Base-by-base conservation (phyloP, 2,797 vertebrate species). In the Tangara arthus region DNA sequence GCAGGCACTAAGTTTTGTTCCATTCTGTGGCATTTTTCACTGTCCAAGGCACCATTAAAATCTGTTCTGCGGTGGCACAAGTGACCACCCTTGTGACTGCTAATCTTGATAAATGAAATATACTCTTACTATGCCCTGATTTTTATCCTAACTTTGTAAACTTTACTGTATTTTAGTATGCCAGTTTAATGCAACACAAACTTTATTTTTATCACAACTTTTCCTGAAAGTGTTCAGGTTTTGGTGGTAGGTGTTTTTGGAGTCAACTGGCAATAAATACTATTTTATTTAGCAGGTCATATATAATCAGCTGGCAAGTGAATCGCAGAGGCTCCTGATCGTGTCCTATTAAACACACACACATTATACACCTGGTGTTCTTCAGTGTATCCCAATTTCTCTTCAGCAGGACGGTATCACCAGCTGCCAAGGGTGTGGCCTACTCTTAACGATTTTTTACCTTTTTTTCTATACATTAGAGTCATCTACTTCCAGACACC, bases 201-300 rank as follows among this genome's bases (percentile, higher is more conserved):
- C 8, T n/a, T 57, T 37, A 8, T 53, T 78, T 61, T 69, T 65
- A 70, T 39, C 53, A 69, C 9, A 69, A 49, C 13, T 69, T 82
- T 81, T 78, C 21, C 46, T 70, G 42, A 28, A 78, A 76, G 7
- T 21, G 3, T 42, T 77, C 34, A n/a, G 8, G 4, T 49, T 80
- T 82, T 77, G 39, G 9, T 50, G 16, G 7, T 27, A 23, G 11
- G 3, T 28, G 28, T 65, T 72, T 70, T 80, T 77, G 5, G 6
- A 63, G 34, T 91, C 37, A 91, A 19, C 65, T 70, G 39, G 18
- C 76, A 96, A 95, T 96, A 97, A 95, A 94, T 96, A 94, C 88
- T 97, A 71, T 97, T 98, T 98, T 97, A 88, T 97, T 97, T 97
- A 97, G 92, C 93, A 97, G 95, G 79, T 96, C 97, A 96, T 94